Base-by-base conservation (phyloP, 1,140 invertebrate genomes). In the Lamellibrachia luymesi region DNA sequence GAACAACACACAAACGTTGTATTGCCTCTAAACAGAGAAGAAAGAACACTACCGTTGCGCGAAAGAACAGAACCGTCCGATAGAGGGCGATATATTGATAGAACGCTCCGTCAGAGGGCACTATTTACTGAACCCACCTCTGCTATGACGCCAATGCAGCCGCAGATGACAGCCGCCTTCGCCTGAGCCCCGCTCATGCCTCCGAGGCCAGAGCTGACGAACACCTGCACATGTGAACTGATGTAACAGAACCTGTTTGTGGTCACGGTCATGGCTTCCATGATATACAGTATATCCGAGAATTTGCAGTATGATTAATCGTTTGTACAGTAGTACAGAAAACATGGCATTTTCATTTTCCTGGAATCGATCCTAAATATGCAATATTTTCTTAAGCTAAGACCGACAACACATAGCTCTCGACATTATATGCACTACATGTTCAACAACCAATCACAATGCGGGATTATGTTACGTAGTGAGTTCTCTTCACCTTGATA, bases 101-200 rank as follows among this genome's bases (percentile, higher is more conserved):
- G 38, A 38, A 38, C 64, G 13, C 2, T 80, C 64, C 7, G 64
- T 22, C 13, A 80, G 64, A 80, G 64, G 17, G 2, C 64, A 22
- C 13, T 22, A 38, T 38, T 38, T 38, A 80, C 64, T 17, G 64
- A 17, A 80, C 64, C 64, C 64, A 98, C 97, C 96, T 98, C 97
- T 27, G 97, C 97, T 94, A 98, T 97, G 17, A 98, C 97, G 51
- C 97, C 97, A 91, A 98, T 95, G 95, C 97, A 97, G 10, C 97
- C 97, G 93, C 96, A 96, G 93, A 98, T 97, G 27, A 97, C 97
- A 4, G 97, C 97, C 6, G 97, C 97, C 95, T 98, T 98, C 2
- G 97, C 97, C 94, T 97, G 97, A 4, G 97, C 97, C 1, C 97
- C 97, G 95, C 97, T 97, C 97, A 98, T 98, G 80, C 97, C 97